Base-by-base conservation (phyloP, 2,888 invertebrate species). In the Brenthis hecate region DNA sequence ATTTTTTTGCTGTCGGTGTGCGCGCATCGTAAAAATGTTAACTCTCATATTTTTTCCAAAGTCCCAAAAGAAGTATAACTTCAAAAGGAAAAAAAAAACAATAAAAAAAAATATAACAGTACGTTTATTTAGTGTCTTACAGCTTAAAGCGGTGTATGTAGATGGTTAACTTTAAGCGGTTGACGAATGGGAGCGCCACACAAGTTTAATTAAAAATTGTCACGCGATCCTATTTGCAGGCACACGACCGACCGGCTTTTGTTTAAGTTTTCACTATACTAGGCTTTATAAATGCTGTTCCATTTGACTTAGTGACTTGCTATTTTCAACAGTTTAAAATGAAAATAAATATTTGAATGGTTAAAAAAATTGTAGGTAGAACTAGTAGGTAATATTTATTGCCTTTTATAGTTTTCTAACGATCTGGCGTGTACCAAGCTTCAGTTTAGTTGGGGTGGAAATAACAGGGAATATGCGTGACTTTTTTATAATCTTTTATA, bases 141-240 rank as follows among this genome's bases (percentile, higher is more conserved):
- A 57, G 43, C 19, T 57, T 51, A 56, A 28, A 28, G 56, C 19
- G n/a, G 61, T 50, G 28, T 64, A 64, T 56, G 64, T 65, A 58
- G 58, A 54, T 28, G 28, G 66, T 54, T 47, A 61, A 58, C 66
- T 61, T 65, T 72, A 69, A 70, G 56, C 58, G 61, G 71, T 75
- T 76, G 75, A 78, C 73, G 74, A 73, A 74, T 73, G 72, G 73
- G 77, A 72, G 74, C 66, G 75, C 74, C 73, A 69, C 71, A 71
- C 60, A 71, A 72, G 66, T 78, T 81, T 81, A 81, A 81, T 81
- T 81, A 80, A 81, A 81, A 80, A 76, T 74, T 73, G 78, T 79
- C 80, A 81, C 81, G 81, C 80, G 67, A 81, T 68, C 58, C 65
- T 75, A 72, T 74, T 75, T 71, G 65, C 71, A 72, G 36, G 69